Conservation (phyloP, 2,888 invertebrate species). For the Meloe dianella region DNA sequence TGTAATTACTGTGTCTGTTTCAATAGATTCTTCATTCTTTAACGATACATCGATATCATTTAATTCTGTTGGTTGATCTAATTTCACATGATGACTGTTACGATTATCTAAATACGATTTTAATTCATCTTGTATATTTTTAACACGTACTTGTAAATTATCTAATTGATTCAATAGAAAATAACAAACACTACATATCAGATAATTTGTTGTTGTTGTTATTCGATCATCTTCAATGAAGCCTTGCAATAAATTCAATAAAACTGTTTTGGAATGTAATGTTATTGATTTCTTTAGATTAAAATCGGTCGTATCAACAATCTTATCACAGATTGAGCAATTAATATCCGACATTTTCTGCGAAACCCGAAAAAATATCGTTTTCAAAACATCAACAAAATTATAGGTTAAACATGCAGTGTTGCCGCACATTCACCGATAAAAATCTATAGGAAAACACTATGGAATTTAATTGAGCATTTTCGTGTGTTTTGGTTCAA, state of each 20-base stretch:
- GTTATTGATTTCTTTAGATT: slow-evolving; percentile 16
- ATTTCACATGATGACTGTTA: neutral
- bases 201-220: slow-evolving; percentile 32
- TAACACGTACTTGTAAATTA: slow-evolving; percentile 39
- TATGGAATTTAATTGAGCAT: too few relatives aligned
- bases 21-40: slow-evolving; percentile 9
- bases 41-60: too few relatives aligned
- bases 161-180: slow-evolving; percentile 48
- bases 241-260: slow-evolving; percentile 34
- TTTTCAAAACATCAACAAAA: too few relatives aligned
- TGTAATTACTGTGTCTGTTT: slow-evolving; percentile 17
- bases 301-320: slow-evolving; percentile 1
- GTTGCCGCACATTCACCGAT: too few relatives aligned
- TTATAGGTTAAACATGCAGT: too few relatives aligned
- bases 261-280: slow-evolving; percentile 28
- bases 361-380: too few relatives aligned
- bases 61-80: too few relatives aligned
- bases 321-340: slow-evolving; percentile 20
- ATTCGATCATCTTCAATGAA: slow-evolving; percentile 26
- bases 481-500: too few relatives aligned
- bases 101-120: slow-evolving; percentile 27
- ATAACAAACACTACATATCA: slow-evolving; percentile 39
- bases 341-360: too few relatives aligned
- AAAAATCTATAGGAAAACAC: too few relatives aligned
- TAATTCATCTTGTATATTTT: slow-evolving; percentile 36